These are phyloP conservation scores for Acestrorhynchus altus DNA, from an alignment of 2,797 vertebrate species.

Conservation along the genomic window DNA sequence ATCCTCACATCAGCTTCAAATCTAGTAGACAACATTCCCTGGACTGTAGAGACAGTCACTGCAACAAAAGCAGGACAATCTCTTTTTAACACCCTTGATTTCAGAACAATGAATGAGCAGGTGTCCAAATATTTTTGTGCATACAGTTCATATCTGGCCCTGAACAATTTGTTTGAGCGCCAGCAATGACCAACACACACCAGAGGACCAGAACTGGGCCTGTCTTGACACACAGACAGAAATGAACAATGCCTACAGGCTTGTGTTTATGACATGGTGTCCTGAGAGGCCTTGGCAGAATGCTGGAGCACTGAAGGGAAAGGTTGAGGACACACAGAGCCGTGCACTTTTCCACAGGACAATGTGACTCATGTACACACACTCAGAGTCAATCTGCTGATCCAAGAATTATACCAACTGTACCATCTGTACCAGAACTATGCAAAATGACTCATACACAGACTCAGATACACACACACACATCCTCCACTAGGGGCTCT, in stretches of 20 bases:
- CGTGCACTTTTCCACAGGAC: constrained; percentile 4
- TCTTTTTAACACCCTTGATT: too few species aligned
- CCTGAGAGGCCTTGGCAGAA: neutral
- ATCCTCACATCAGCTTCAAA: too few species aligned
- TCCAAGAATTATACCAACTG: constrained; percentile 67
- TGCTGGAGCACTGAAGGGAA: neutral
- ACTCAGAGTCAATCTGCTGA: constrained; percentile 50
- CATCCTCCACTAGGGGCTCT: constrained; percentile 31
- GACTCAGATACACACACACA: constrained; percentile 41
- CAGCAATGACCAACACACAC: constrained; percentile 16
- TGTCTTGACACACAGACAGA: neutral
- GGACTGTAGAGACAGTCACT: too few species aligned
- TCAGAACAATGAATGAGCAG: too few species aligned
- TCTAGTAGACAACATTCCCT: too few species aligned
- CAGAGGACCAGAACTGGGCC: neutral
- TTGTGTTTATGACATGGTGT: neutral
- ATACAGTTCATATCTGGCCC: too few species aligned
- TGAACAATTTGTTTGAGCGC: too few species aligned
- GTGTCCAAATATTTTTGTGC: too few species aligned
- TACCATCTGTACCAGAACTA: constrained; percentile 51
- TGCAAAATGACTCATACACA: constrained; percentile 10
- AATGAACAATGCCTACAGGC: neutral
- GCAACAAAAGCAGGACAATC: too few species aligned
- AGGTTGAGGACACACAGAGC: constrained; percentile 2
- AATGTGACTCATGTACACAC: constrained; percentile 19